phyloP scores from a whole-genome alignment of 2,797 vertebrate species.

The Halcyon chelicuti region DNA sequence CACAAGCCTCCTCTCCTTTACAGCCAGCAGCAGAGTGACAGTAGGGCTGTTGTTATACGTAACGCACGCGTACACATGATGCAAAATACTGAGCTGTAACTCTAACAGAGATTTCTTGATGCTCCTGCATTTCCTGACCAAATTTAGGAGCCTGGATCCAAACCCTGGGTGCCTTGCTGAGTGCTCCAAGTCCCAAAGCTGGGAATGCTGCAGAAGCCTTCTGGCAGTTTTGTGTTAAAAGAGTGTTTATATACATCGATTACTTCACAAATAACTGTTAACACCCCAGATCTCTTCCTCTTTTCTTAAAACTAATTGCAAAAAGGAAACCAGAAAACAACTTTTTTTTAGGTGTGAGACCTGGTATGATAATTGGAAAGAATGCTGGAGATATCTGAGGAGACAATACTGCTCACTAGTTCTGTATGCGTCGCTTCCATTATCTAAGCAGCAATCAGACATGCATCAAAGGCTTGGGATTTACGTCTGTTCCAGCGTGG shows the following conservation, averaged over 20 bases:
- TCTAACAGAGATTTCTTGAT: neutral
- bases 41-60: neutral
- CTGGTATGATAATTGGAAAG: neutral
- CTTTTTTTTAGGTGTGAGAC: neutral
- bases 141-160: neutral
- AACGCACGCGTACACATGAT: neutral
- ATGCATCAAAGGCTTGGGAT: neutral
- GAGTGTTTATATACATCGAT: neutral
- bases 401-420: neutral
- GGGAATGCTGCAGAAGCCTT: neutral
- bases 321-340: neutral
- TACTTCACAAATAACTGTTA: neutral
- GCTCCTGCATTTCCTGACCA: neutral
- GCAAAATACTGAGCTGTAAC: neutral
- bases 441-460: neutral
- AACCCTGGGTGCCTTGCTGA: neutral
- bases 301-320: neutral
- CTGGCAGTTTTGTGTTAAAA: neutral
- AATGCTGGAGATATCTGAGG: neutral
- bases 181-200: neutral
- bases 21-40: neutral
- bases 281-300: neutral
- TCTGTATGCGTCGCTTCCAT: neutral
- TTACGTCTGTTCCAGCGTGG: neutral
- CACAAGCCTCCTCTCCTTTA: neutral